Percentiles rank a stretch among this genome's conserved stretches.
Conservation (phyloP, 2,797 vertebrate genomes). For the Cuniculus paca region DNA sequence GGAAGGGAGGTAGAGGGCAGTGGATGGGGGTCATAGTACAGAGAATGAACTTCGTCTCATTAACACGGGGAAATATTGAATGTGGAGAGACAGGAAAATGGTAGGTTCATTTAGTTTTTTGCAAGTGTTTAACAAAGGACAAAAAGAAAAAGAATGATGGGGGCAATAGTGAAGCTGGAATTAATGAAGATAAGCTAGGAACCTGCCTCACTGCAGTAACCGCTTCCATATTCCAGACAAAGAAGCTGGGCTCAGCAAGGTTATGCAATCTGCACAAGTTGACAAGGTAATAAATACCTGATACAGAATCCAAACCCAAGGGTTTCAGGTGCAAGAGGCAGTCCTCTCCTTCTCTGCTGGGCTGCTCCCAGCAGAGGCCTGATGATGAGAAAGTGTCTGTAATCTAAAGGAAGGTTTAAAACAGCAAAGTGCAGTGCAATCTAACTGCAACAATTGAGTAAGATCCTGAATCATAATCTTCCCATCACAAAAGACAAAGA, state of each 20-base stretch:
- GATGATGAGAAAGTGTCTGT: constrained; percentile 40
- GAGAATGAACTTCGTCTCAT: neutral
- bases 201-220: neutral
- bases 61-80: neutral
- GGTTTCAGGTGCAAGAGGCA: neutral
- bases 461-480: constrained; percentile 83
- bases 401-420: constrained; percentile 73
- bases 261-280: neutral
- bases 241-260: neutral
- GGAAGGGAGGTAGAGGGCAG: neutral
- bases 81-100: neutral
- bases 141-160: neutral
- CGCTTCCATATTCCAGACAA: neutral
- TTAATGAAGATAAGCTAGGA: neutral
- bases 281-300: neutral
- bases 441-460: constrained; percentile 66
- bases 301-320: neutral
- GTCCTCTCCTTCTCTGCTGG: neutral
- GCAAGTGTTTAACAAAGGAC: neutral
- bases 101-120: neutral
- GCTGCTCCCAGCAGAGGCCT: neutral
- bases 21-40: neutral
- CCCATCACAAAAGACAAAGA: constrained; percentile 84
- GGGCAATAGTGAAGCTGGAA: neutral
- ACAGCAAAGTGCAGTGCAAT: constrained; percentile 37